phyloP scores from a whole-genome alignment of 2,888 invertebrate species.

The Eristalis pertinax region DNA sequence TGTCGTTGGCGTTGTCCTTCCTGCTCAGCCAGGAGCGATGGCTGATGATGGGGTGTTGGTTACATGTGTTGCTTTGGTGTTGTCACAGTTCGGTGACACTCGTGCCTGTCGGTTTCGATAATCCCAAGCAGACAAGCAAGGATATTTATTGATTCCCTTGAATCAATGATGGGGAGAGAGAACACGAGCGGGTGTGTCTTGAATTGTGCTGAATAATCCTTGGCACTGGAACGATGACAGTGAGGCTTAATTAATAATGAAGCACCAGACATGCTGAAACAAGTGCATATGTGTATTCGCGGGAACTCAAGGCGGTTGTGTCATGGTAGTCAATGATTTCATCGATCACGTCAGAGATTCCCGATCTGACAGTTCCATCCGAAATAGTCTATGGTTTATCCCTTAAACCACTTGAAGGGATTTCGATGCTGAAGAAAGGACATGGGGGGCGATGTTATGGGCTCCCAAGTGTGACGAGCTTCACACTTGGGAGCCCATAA shows the following conservation, averaged over 20 bases:
- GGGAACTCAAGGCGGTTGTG: conserved; percentile 23
- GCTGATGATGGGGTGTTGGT: neutral
- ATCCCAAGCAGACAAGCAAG: conserved; percentile 58
- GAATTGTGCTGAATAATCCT: conserved; percentile 60
- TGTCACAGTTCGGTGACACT: conserved; percentile 52
- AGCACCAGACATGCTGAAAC: conserved; percentile 9
- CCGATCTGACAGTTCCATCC: conserved; percentile 11
- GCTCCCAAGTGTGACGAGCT: neutral
- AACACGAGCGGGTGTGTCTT: conserved; percentile 22
- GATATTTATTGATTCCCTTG: conserved; percentile 61
- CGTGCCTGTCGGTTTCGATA: conserved; percentile 48
- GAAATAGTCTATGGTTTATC: neutral
- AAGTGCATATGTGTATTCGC: conserved; percentile 3
- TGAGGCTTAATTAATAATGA: conserved; percentile 65
- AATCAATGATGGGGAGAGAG: conserved; percentile 5
- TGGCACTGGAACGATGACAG: conserved; percentile 32
- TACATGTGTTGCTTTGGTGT: conserved; percentile 28
- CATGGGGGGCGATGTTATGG: neutral
- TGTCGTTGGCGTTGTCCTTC: neutral
- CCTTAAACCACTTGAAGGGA: neutral
- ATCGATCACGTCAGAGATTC: conserved; percentile 53
- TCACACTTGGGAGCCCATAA: too few species aligned
- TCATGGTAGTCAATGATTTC: conserved; percentile 40
- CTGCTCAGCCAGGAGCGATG: neutral
- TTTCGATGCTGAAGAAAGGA: neutral